Base-by-base conservation (phyloP, 2,888 invertebrate species). In the Drosophila antonietae region DNA sequence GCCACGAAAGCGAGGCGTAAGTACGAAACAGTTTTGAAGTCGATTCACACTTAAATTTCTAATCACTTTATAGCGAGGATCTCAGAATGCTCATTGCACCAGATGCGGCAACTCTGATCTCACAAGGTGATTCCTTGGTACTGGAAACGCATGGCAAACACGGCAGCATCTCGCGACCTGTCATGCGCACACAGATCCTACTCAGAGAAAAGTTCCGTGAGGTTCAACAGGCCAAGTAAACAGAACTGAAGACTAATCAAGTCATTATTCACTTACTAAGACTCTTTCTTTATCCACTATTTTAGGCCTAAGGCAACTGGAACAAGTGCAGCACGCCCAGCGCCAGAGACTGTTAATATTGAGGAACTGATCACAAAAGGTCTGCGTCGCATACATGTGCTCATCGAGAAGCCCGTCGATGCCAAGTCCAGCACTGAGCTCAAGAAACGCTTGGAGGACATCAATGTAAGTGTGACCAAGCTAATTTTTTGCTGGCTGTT, bases 101-200 rank as follows among this genome's bases (percentile, higher is more conserved):
- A 3, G 96, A 96, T 91, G 96, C 96, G 68, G 96, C 96, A 8
- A 95, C 95, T 66, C 93, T 96, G 39, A 96, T 97, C 76, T 96
- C 96, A 20, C 95, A 95, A 89, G 96, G 97, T 0, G 96, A 97
- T 92, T 95, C 95, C 66, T 93, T 97, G 49, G 95, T 96, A 33
- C 94, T 96, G 91, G 94, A 94, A 46, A 94, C 94, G n/a, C 96
- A 96, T 91, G 93, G 93, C 41, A 93, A 91, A 68, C 90, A 91
- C 63, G 88, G 90, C 39, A 89, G 89, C 71, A 82, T 93, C 9
- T 92, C 93, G 2, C 91, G 92, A 9, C 75, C 91, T 9, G 92
- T 93, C 1, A 92, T 93, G 92, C 87, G 90, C 56, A 92, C 91
- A 9, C 93, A 93, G 79, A 92, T 91, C 14, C 88, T 90, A 43